Percentiles rank a stretch among this genome's conserved stretches.
These are phyloP conservation scores for Pasiphila rectangulata DNA, from an alignment of 2,888 invertebrate genomes.

Conservation along the genomic window DNA sequence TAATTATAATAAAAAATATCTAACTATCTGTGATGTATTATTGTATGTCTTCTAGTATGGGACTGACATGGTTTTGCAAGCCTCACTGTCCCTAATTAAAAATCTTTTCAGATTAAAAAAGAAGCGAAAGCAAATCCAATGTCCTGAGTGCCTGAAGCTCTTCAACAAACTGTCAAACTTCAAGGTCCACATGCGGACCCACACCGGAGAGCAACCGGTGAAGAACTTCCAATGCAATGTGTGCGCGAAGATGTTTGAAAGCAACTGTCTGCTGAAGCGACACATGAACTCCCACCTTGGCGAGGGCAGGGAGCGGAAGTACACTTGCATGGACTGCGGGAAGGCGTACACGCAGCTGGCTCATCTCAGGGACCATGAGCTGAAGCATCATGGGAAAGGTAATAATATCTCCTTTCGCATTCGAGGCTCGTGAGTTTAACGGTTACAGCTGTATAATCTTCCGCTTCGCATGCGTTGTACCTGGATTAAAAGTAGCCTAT, in stretches of 20 bases:
- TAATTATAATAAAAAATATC: no score
- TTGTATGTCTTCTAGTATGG: no score
- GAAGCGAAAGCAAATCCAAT: not conserved
- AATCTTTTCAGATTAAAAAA: slow-evolving; percentile 3
- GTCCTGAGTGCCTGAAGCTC: not conserved
- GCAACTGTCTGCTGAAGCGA: slow-evolving; percentile 1
- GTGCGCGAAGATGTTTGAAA: slow-evolving; percentile 7
- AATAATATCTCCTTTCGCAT: no score
- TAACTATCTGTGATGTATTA: no score
- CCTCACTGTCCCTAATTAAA: not conserved
- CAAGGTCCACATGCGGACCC: slow-evolving; percentile 7
- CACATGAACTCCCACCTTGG: not conserved
- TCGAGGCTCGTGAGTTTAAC: no score
- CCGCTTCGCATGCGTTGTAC: no score
- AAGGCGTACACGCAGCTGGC: slow-evolving; percentile 16
- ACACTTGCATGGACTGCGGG: not conserved
- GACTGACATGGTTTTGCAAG: no score
- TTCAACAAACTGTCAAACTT: slow-evolving; percentile 1
- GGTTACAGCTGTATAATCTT: no score
- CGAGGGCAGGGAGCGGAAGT: not conserved
- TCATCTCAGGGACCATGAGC: slow-evolving; percentile 31
- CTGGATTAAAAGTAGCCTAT: no score
- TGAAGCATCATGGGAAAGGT: slow-evolving; percentile 9
- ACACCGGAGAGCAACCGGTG: not conserved
- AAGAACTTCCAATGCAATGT: slow-evolving; percentile 11